Evolutionary conservation across 2,888 invertebrate genomes (phyloP).

Genomic region (Athetis lepigone): DNA sequence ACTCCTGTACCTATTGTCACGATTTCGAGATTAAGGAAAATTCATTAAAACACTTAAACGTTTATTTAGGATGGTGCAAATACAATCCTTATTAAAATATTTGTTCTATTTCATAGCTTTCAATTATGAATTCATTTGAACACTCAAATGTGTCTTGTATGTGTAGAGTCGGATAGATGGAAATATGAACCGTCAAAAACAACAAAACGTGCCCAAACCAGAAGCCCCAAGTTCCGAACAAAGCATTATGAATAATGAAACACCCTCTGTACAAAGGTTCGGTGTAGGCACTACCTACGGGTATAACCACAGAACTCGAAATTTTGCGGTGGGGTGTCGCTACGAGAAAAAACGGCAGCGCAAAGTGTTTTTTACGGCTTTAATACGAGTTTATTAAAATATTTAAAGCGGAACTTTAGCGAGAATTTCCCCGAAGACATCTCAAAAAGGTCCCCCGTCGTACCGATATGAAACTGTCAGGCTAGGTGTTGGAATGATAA

Average conservation of each 20-base stretch:
- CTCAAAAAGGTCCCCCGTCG: constrained; percentile 79
- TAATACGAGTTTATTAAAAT: constrained; percentile 90
- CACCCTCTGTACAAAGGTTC: constrained; percentile 78
- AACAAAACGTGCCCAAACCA: constrained; percentile 81
- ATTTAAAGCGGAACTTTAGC: constrained; percentile 88
- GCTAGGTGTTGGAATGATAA: constrained; percentile 84
- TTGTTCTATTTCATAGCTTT: constrained; percentile 16
- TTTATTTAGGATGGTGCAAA: constrained; percentile 35
- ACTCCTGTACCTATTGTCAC: too few species aligned
- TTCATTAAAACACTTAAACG: constrained; percentile 25
- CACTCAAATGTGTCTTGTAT: constrained; percentile 37
- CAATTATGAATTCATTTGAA: constrained; percentile 33
- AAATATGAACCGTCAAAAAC: constrained; percentile 80
- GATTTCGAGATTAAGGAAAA: constrained; percentile 35
- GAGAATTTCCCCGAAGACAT: constrained; percentile 89
- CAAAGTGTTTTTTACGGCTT: constrained; percentile 90
- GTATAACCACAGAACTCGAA: constrained; percentile 72
- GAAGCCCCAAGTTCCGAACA: constrained; percentile 80
- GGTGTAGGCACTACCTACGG: constrained; percentile 57
- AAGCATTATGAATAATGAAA: constrained; percentile 90
- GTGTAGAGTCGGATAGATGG: constrained; percentile 55
- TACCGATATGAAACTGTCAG: constrained; percentile 78
- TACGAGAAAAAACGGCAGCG: constrained; percentile 81
- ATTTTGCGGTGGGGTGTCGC: constrained; percentile 77
- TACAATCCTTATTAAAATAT: constrained; percentile 12